These are phyloP conservation scores for Macrotis lagotis DNA, from an alignment of 2,113 vertebrate species.

Conservation along the genomic window DNA sequence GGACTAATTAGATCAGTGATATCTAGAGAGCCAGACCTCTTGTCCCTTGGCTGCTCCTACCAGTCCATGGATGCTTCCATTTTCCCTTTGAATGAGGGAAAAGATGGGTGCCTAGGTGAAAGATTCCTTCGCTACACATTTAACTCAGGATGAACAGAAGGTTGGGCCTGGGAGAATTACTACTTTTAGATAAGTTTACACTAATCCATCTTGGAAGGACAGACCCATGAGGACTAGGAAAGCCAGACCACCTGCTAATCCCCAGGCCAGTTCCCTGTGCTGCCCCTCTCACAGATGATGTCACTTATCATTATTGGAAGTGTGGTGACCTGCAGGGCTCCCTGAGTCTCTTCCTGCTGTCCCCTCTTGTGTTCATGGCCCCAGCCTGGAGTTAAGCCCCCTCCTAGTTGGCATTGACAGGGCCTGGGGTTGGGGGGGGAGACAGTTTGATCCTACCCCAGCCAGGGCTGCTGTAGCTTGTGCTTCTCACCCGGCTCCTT, in stretches of 20 bases:
- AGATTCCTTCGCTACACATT: neutral
- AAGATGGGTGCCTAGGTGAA: neutral
- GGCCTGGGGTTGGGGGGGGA: too few relatives aligned
- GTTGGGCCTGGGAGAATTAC: neutral
- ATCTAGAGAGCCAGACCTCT: neutral
- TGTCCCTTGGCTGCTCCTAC: neutral
- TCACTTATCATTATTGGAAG: neutral
- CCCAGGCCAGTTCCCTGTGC: neutral
- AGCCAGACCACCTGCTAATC: neutral
- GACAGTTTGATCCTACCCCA: fast-evolving
- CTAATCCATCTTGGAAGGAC: neutral
- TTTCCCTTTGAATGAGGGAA: neutral
- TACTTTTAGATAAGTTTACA: neutral
- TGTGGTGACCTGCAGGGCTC: too few relatives aligned
- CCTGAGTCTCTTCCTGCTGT: too few relatives aligned
- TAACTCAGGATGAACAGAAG: neutral
- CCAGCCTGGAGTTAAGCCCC: too few relatives aligned
- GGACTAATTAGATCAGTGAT: neutral
- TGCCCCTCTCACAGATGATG: neutral
- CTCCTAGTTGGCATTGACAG: too few relatives aligned
- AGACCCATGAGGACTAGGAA: neutral
- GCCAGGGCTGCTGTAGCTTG: neutral
- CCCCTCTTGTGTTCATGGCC: too few relatives aligned
- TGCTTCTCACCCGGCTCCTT: neutral
- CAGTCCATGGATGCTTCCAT: neutral